Evolutionary conservation across 2,113 vertebrate species (phyloP), one percentile per base, ranked within the genome.

Genomic region (Elachura formosa): DNA sequence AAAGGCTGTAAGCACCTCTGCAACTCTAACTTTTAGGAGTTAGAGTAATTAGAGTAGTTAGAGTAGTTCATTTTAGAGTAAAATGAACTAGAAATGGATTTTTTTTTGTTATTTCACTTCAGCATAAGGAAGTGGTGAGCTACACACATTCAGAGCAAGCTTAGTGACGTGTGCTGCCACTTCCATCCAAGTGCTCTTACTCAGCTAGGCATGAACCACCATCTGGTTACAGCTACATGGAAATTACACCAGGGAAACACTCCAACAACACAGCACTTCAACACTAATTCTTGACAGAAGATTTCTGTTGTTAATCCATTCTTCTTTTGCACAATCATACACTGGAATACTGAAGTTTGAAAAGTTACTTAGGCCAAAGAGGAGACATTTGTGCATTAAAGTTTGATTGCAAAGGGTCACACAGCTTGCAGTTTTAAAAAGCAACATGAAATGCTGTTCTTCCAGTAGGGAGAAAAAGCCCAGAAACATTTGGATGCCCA

Each of bases 101-200:
- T 95, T 86, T 95, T 88, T 96, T 90, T 88, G 62, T 76, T 96
- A 73, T 86, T 91, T 72, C 75, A n/a, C 66, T 80, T 84, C 84
- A 68, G 90, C 12, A 87, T 83, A 71, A 98, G 97, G 94, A 97
- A 98, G 90, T 63, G 86, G 94, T 82, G 77, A 95, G 75, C 76
- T 72, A 78, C 96, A 93, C 46, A 36, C 24, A 20, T n/a, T 84
- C 21, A 56, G 72, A 38, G 24, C 61, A 48, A 85, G 84, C 68
- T 71, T 75, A 83, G 68, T 77, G 73, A 84, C 87, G 92, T 86
- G 87, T 11, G 94, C 64, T 76, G 67, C 90, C 89, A 67, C 93
- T 98, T 98, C 96, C 97, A 94, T 84, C 63, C 62, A 9, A 89
- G 74, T 7, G 68, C 68, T 31, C 51, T 52, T 76, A 51, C 72